These are phyloP conservation scores for Plectropomus leopardus DNA, from an alignment of 2,113 vertebrate species.

Conservation along the genomic window DNA sequence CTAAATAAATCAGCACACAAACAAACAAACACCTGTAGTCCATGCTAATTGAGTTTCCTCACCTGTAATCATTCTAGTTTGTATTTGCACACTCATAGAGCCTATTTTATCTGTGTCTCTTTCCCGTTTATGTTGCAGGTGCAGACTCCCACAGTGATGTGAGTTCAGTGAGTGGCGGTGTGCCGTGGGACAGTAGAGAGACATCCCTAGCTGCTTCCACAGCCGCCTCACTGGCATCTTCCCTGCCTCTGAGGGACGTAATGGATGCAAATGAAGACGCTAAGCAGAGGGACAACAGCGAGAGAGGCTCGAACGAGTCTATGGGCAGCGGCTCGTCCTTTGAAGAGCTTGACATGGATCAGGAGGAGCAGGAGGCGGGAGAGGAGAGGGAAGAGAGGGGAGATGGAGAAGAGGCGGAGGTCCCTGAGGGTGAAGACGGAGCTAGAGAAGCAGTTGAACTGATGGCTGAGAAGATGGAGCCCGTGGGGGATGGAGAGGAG, in stretches of 20 bases:
- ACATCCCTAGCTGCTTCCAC: slow-evolving; percentile 87
- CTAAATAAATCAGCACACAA: not conserved
- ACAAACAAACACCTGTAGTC: slow-evolving; percentile 9
- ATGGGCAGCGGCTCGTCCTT: slow-evolving; percentile 95
- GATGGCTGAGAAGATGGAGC: slow-evolving; percentile 54
- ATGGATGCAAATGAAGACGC: slow-evolving; percentile 80
- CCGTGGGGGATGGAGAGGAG: slow-evolving; percentile 64
- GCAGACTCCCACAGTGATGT: slow-evolving; percentile 85
- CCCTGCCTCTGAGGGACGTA: slow-evolving; percentile 84
- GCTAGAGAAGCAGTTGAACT: slow-evolving; percentile 54
- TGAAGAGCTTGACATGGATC: slow-evolving; percentile 95
- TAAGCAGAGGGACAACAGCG: slow-evolving; percentile 73
- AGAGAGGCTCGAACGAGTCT: slow-evolving; percentile 91
- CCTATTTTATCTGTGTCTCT: not conserved
- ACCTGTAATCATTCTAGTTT: not conserved
- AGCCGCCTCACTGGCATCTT: slow-evolving; percentile 84
- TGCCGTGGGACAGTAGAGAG: slow-evolving; percentile 90
- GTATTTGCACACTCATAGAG: slow-evolving; percentile 1
- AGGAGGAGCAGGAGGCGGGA: slow-evolving; percentile 57
- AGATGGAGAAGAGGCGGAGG: slow-evolving; percentile 23
- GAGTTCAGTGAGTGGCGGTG: slow-evolving; percentile 88
- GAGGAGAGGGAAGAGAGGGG: slow-evolving; percentile 37
- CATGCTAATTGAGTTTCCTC: not conserved
- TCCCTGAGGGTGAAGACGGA: slow-evolving; percentile 37
- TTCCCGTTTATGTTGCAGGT: slow-evolving; percentile 63